Percentiles rank a stretch among this genome's conserved stretches.
phyloP scores from a whole-genome alignment of 2,113 vertebrate genomes.

The Eonycteris spelaea region DNA sequence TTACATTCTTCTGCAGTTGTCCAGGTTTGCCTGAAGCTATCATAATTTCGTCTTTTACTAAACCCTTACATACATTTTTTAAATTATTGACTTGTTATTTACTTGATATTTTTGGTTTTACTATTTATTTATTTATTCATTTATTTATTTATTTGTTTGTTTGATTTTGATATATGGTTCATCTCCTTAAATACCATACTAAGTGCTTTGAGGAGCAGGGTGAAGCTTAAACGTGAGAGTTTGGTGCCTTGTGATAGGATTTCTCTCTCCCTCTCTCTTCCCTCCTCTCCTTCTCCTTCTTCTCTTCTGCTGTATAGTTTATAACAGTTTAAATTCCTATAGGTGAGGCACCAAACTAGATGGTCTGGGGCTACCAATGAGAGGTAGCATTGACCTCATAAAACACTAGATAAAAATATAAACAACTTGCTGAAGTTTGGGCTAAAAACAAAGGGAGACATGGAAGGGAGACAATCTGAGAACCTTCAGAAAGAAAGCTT shows the following conservation, averaged over 20 bases:
- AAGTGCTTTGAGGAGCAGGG: neutral
- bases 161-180: neutral
- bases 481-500: neutral
- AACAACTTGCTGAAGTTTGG: neutral
- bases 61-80: neutral
- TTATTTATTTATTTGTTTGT: too few relatives aligned
- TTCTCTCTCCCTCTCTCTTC: too few relatives aligned
- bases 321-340: neutral
- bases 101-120: neutral
- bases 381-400: neutral
- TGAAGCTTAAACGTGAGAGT: neutral
- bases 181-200: neutral
- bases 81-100: neutral
- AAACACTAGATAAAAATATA: neutral
- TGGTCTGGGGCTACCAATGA: neutral
- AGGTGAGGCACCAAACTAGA: neutral
- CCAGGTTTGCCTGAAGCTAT: neutral
- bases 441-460: fast-evolving
- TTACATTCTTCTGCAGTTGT: neutral
- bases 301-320: neutral
- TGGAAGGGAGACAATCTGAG: neutral
- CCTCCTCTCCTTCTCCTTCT: neutral
- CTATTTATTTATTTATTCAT: neutral
- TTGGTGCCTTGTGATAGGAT: neutral
- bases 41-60: neutral